Base-by-base conservation (phyloP, 2,113 vertebrate genomes). In the Bufo bufo region DNA sequence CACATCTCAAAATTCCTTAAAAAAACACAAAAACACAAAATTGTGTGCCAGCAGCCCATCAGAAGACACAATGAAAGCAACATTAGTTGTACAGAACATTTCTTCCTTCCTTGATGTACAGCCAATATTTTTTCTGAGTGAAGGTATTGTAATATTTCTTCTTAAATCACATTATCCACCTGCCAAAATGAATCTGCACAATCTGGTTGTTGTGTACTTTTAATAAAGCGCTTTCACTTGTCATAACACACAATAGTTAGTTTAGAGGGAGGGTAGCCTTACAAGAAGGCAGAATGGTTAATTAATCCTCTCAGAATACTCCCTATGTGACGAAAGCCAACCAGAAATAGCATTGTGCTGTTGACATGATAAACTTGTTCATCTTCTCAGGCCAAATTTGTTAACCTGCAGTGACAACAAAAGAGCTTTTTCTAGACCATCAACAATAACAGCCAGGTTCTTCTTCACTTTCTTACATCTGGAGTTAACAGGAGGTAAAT, bases 301-400 rank as follows among this genome's bases (percentile, higher is more conserved):
- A 23, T 20, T 66, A 79, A 65, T 86, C 74, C 49, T 63, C 66
- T 86, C 47, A 52, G 45, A 17, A 13, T 79, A 78, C 75, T 79
- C 85, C 85, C 83, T 61, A 33, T 75, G 69, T 85, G 69, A 85
- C 52, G 33, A 45, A 74, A 56, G 49, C 13, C 52, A 58, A 75
- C 6, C 72, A 63, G 43, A 77, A 65, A 59, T 85, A 85, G 71
- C 61, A 6, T 71, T 77, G 33, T 47, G 23, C 33, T 65, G 75
- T 86, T 63, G 33, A 86, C 75, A 86, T 52, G 52, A 65, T 52
- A 86, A 19, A 12, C 8, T 17, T 49, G 43, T n/a, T 10, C 13
- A 86, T 10, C 1, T 14, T 6, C 45, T 23, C 47, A 66, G 8
- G 77, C n/a, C 47, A 50, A 65, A 78, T 65, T 61, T 33, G 43